Percentiles rank a stretch among this genome's conserved stretches.
phyloP scores from a whole-genome alignment of 2,888 invertebrate genomes.

The Merodon equestris region DNA sequence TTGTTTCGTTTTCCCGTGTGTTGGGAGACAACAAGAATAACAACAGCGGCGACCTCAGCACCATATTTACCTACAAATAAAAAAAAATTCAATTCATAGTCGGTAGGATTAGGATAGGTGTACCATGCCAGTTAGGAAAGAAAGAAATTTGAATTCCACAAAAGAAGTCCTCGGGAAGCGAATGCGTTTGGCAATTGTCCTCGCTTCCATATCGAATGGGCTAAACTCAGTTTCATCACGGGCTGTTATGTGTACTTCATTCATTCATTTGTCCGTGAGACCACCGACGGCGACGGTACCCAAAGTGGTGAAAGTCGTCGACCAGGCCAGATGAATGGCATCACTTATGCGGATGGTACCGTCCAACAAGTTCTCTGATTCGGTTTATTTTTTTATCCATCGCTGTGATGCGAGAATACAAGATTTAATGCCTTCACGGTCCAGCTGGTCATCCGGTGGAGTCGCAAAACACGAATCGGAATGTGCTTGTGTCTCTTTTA shows the following conservation, averaged over 20 bases:
- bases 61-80: conserved; percentile 5
- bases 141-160: conserved; percentile 3
- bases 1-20: no score
- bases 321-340: background rate
- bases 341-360: conserved; percentile 4
- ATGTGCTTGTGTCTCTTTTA: background rate
- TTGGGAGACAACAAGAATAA: no score
- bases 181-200: background rate
- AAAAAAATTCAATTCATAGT: no score
- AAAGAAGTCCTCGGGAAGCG: no score
- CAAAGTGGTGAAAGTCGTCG: conserved; percentile 54
- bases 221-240: conserved; percentile 21
- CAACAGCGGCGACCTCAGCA: no score
- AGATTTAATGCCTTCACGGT: conserved; percentile 49
- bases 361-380: conserved; percentile 1
- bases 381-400: background rate
- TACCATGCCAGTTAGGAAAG: conserved; percentile 7
- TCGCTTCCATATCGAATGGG: conserved; percentile 41
- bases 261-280: conserved; percentile 11
- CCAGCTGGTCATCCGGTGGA: conserved; percentile 29
- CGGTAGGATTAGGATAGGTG: no score
- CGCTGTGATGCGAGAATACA: conserved; percentile 3
- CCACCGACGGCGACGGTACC: conserved; percentile 40
- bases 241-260: conserved; percentile 16
- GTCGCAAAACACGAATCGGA: conserved; percentile 23